Conservation (phyloP, 2,113 vertebrate species). For the Pelmatolapia mariae region DNA sequence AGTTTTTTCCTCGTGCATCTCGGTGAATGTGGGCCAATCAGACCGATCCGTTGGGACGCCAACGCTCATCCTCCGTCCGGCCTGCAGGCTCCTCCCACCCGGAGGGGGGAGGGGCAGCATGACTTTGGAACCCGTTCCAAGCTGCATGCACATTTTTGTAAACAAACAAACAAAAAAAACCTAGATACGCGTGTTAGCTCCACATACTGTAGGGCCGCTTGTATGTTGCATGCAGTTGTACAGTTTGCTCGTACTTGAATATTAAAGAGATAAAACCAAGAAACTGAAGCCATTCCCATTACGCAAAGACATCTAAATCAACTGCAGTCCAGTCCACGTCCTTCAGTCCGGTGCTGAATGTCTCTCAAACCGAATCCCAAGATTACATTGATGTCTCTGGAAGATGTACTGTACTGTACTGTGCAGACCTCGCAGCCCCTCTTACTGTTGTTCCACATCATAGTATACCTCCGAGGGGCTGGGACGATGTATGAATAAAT, state of each 20-base stretch:
- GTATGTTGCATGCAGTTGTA: conserved; percentile 99
- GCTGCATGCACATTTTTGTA: conserved; percentile 96
- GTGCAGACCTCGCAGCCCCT: conserved; percentile 78
- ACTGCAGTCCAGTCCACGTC: conserved; percentile 76
- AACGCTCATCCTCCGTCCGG: conserved; percentile 74
- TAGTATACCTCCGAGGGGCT: conserved; percentile 81
- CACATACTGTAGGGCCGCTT: conserved; percentile 90
- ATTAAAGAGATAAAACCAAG: conserved; percentile 89
- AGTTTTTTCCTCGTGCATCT: conserved; percentile 77
- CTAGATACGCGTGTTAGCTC: conserved; percentile 91
- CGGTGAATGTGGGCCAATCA: conserved; percentile 69
- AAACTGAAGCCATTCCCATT: conserved; percentile 97
- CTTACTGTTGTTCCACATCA: conserved; percentile 80
- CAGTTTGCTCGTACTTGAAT: conserved; percentile 98
- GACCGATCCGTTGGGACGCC: conserved; percentile 59
- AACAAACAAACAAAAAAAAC: conserved; percentile 77
- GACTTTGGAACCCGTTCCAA: conserved; percentile 86
- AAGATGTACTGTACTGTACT: conserved; percentile 84
- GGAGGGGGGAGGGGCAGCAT: conserved; percentile 76
- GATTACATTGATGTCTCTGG: conserved; percentile 68
- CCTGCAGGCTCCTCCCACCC: conserved; percentile 77
- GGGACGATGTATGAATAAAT: conserved; percentile 81
- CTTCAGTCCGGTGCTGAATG: conserved; percentile 86
- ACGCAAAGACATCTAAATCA: conserved; percentile 80
- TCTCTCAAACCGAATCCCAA: conserved; percentile 74